Base-by-base conservation (phyloP, 2,888 invertebrate genomes). In the Microchrysa polita region DNA sequence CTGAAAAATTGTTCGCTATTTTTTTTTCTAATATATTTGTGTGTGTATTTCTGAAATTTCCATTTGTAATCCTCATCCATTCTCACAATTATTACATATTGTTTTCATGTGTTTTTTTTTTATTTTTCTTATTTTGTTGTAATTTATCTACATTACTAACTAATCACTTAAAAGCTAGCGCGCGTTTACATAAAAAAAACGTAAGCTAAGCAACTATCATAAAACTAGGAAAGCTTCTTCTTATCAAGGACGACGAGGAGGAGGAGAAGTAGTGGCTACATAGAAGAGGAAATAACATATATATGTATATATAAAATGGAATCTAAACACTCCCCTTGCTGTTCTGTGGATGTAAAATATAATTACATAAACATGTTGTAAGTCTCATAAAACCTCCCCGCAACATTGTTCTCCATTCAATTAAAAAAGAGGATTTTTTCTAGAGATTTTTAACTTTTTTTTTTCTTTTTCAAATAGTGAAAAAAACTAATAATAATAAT, bases 241-340 rank as follows among this genome's bases (percentile, higher is more conserved):
- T n/a, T n/a, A n/a, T n/a, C n/a, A n/a, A n/a, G n/a, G n/a, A n/a
- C n/a, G n/a, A n/a, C n/a, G n/a, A n/a, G n/a, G n/a, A n/a, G n/a
- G n/a, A n/a, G n/a, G n/a, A n/a, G n/a, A n/a, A n/a, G n/a, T n/a
- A n/a, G n/a, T n/a, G n/a, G n/a, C n/a, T 67, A 67, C 23, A 23
- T 18, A 67, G 22, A 42, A 72, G n/a, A 67, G 34, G 52, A n/a
- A n/a, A 72, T 23, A 72, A 72, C 72, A 72, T n/a, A n/a, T n/a
- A n/a, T n/a, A n/a, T n/a, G n/a, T n/a, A n/a, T n/a, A n/a, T n/a
- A n/a, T 72, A 60, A 60, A 63, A 63, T 34, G 34, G 22, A 59
- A 22, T 23, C 12, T 5, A 57, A 10, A 57, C 7, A 34, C 2
- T 34, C 27, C n/a, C 27, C 27, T 34, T 34, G 27, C 27, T 34